A percentile compares a stretch with the other conserved stretches of the same genome.
Evolutionary conservation across 1,140 invertebrate genomes (phyloP).

Genomic region (Gonioctena quinquepunctata): DNA sequence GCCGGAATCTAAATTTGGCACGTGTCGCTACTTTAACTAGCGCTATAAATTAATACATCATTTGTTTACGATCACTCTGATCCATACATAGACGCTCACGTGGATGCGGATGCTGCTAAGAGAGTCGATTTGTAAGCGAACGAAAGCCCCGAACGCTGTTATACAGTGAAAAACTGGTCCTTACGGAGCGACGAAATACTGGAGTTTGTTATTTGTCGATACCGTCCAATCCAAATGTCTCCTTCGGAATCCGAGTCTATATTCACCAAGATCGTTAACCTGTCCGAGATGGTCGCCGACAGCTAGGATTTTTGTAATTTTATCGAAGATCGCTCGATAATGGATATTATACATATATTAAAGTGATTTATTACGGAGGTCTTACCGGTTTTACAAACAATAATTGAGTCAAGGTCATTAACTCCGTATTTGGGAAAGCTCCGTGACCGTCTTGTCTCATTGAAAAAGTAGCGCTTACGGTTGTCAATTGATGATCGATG

Average conservation of each 20-base stretch:
- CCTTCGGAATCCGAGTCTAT: neutral
- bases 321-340: neutral
- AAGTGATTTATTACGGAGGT: neutral
- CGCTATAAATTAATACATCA: conserved; percentile 7
- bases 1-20: neutral
- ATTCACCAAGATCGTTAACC: conserved; percentile 4
- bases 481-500: too few species aligned
- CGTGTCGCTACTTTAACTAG: neutral
- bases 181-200: too few species aligned
- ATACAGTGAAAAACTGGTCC: too few species aligned
- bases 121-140: neutral
- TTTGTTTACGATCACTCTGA: neutral
- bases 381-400: conserved; percentile 3
- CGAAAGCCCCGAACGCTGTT: too few species aligned
- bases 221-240: neutral
- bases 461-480: too few species aligned
- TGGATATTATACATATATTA: neutral
- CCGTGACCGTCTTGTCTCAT: neutral
- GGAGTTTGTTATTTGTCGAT: too few species aligned
- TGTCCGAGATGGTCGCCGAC: neutral
- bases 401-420: neutral
- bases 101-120: neutral
- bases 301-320: conserved; percentile 1
- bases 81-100: conserved; percentile 3
- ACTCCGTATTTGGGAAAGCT: neutral